Evolutionary conservation across 2,113 vertebrate genomes (phyloP), one percentile per base, ranked within the genome.

Genomic region (Pao palembangensis): DNA sequence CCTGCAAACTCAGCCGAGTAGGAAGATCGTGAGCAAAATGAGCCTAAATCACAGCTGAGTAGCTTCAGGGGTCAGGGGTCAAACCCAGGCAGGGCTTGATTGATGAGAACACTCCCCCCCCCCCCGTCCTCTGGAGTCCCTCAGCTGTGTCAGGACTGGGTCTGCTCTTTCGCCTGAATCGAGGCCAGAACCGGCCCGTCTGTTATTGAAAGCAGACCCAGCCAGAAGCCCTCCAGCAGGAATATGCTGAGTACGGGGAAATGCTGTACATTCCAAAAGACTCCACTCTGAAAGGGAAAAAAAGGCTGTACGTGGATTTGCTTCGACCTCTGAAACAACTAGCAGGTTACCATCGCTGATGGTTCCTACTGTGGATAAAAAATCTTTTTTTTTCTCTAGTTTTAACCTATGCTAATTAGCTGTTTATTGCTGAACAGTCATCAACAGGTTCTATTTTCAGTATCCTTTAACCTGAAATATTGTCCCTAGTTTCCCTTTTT

Each of bases 181-280:
- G 78, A 80, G 73, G 10, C 67, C 28, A 46, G 67, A 13, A 31
- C 57, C 28, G 57, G 54, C 70, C 31, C 23, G 28, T 43, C 50
- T 31, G 16, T 74, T 74, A 86, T 57, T 75, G 71, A 79, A 85
- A 84, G 69, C 85, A 88, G 72, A 81, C 47, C 55, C 56, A 50
- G 51, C 51, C 53, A 52, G 46, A 77, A 46, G 28, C 58, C 31
- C 51, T 58, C 58, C 63, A 61, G 67, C 64, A 60, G 51, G 41
- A 80, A 76, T 73, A 62, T 79, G 79, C 80, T 70, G 80, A 87
- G 61, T 55, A 38, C 55, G 67, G 43, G 61, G 74, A 68, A 77
- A 78, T 57, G 48, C 69, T 56, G 69, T 34, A 55, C 76, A 81
- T 82, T 79, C 84, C 82, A 20, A 53, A 73, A 55, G 50, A 62